These are phyloP conservation scores for Tipula lateralis DNA, from an alignment of 2,888 invertebrate species.

Conservation along the genomic window DNA sequence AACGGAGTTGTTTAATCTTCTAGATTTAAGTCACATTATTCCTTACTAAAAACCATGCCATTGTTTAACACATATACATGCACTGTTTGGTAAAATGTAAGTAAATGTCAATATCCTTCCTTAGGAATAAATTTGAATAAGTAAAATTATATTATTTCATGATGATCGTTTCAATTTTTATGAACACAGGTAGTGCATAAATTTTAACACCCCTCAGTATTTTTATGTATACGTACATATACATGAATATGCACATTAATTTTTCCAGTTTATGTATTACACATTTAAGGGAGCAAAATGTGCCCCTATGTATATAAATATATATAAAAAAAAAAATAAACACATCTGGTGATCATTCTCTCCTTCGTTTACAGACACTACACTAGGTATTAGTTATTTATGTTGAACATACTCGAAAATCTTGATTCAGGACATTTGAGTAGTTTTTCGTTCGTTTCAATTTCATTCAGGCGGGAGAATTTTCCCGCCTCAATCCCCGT, in stretches of 20 bases:
- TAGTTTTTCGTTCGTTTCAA: neutral
- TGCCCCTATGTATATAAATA: neutral
- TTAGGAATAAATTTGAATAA: neutral
- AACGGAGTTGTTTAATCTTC: neutral
- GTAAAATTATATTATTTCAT: neutral
- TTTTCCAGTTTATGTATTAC: conserved; percentile 11
- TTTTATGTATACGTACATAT: neutral
- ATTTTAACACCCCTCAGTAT: conserved; percentile 5
- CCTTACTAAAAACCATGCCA: neutral
- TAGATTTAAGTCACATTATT: neutral
- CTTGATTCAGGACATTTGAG: neutral
- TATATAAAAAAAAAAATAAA: neutral
- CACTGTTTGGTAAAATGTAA: neutral
- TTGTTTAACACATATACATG: neutral
- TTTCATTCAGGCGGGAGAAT: neutral
- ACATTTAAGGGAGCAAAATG: neutral
- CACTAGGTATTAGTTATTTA: too few species aligned
- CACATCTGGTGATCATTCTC: neutral
- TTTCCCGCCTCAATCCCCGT: neutral
- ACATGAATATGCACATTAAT: neutral
- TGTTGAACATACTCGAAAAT: neutral
- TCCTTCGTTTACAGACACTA: neutral
- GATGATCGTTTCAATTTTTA: neutral
- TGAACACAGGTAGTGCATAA: neutral
- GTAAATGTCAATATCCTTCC: neutral